Base-by-base conservation (phyloP, 2,888 invertebrate genomes). In the Tipula unca region DNA sequence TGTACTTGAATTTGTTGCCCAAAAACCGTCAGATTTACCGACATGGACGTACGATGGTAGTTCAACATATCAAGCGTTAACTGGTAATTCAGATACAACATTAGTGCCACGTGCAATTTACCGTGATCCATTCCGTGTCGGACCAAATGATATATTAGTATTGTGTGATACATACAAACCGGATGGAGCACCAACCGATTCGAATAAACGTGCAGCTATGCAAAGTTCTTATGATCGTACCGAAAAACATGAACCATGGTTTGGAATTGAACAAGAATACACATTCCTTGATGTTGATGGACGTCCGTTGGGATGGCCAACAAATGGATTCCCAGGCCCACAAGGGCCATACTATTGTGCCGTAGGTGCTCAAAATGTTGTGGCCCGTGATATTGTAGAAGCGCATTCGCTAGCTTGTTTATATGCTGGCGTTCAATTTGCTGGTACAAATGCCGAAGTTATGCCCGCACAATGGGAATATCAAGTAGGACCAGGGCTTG, bases 301-400 rank as follows among this genome's bases (percentile, higher is more conserved):
- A 0, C 92, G 94, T 84, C 95, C 95, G 0, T 93, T 95, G 85
- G 95, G 95, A 17, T 96, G 95, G 95, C 95, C 95, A 0, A 91
- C 92, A 13, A 93, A 93, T 32, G 93, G 93, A 0, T 94, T 93
- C 88, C 95, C 95, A 0, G 94, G 93, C 0, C 94, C 94, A 0
- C 93, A 94, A 36, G 95, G 96, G 0, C 95, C 95, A 0, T 97
- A 96, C 90, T 97, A 97, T 90, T 97, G 97, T 89, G 96, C 95
- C 48, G 95, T 95, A 0, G 97, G 97, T 5, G 94, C 95, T 0
- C 93, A 94, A 88, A 94, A 93, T 88, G 95, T 95, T 5, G 95
- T 94, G 87, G 96, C 95, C 0, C 92, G 97, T 86, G 96, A 96
- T 89, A 93, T 97, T 5, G 94, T 95, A 87, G 97, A 97, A 89